phyloP scores from a whole-genome alignment of 2,113 vertebrate genomes.

The Clinocottus analis region DNA sequence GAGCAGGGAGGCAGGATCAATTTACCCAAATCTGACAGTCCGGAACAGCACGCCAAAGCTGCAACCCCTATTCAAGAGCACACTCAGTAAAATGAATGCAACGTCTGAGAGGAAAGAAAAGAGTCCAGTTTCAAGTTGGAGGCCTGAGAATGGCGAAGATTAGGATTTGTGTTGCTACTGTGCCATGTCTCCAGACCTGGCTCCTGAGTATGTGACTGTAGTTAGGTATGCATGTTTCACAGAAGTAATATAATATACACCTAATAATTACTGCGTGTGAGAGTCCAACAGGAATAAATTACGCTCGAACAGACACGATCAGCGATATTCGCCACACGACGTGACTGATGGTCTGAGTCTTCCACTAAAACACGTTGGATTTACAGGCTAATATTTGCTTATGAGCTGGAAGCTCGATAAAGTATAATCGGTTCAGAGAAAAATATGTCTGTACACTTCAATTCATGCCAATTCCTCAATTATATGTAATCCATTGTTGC shows the following conservation, averaged over 20 bases:
- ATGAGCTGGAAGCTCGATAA: slow-evolving; percentile 16
- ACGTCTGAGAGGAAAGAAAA: slow-evolving; percentile 69
- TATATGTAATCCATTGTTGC: slow-evolving; percentile 5
- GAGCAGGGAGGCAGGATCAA: slow-evolving; percentile 65
- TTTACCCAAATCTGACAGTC: slow-evolving; percentile 74
- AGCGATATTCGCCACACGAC: not conserved
- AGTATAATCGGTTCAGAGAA: slow-evolving; percentile 22
- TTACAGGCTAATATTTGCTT: slow-evolving; percentile 32
- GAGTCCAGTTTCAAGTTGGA: slow-evolving; percentile 66
- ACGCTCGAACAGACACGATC: slow-evolving; percentile 5
- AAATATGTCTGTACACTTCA: not conserved
- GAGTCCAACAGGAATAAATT: slow-evolving; percentile 7
- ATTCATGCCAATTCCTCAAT: not conserved
- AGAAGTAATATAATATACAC: slow-evolving; percentile 30
- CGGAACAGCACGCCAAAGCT: slow-evolving; percentile 68
- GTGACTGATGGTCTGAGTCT: slow-evolving; percentile 12
- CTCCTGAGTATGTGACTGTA: slow-evolving; percentile 3
- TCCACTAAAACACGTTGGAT: slow-evolving; percentile 19
- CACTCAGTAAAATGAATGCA: slow-evolving; percentile 66
- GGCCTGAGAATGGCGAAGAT: slow-evolving; percentile 61
- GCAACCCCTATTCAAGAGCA: slow-evolving; percentile 55
- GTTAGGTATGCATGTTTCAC: slow-evolving; percentile 23
- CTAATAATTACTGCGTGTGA: slow-evolving; percentile 25
- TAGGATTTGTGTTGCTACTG: slow-evolving; percentile 62
- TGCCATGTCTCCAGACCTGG: slow-evolving; percentile 54